Base-by-base conservation (phyloP, 2,797 vertebrate species). In the Danio tinwini region DNA sequence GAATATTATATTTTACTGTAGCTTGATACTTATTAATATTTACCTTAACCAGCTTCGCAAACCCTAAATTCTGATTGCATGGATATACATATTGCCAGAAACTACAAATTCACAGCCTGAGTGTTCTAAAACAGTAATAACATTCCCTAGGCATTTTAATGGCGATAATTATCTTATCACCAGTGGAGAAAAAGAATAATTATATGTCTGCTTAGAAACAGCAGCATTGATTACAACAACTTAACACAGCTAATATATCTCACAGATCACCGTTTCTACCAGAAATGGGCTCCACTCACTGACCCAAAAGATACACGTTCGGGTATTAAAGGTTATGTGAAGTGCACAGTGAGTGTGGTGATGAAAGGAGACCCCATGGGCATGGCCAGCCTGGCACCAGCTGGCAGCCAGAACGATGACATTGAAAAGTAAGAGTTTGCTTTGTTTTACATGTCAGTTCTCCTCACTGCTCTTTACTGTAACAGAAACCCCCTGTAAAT, bases 281-380 rank as follows among this genome's bases (percentile, higher is more conserved):
- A 97, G 88, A 98, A 97, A 84, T 98, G 98, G 97, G 98, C 97
- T 70, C 96, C 96, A 2, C 93, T 98, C 78, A 95, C 94, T 0
- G 97, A 99, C 85, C 94, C 97, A 0, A 92, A 81, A 0, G 98
- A 99, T 88, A 98, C 96, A 11, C 89, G 88, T 59, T 93, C 95
- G 0, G 96, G 97, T 0, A 88, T 96, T 81, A 98, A 97, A 84
- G 97, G 97, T 79, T 99, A 94, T 19, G 95, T 99, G 67, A 98
- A 96, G 90, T 95, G 96, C 83, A 97, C 88, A 49, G 83, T 98
- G 82, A 93, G 92, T 0, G 86, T 98, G 75, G 87, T 95, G 12
- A 94, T 94, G 80, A 95, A 93, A 0, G 96, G 97, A 1, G 96
- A 97, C 1, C 37, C 85, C 50, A 85, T 94, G 86, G 83, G 81